Percentiles rank a stretch among this genome's conserved stretches.
Conservation (phyloP, 2,113 vertebrate genomes). For the Paratilapia polleni region DNA sequence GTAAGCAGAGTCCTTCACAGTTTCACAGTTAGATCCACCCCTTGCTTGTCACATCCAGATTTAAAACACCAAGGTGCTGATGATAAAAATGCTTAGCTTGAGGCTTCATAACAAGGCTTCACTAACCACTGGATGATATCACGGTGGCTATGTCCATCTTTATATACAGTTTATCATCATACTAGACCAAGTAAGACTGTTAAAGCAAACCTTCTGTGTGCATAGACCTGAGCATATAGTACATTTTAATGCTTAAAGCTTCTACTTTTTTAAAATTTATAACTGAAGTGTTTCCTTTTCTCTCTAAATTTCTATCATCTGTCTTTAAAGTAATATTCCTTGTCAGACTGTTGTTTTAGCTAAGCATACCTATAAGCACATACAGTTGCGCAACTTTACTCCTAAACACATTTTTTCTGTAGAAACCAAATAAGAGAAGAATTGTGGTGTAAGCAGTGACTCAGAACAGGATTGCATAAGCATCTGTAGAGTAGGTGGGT, state of each 20-base stretch:
- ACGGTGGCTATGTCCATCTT: neutral
- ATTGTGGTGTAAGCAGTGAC: slow-evolving; percentile 2
- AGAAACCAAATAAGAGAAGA: slow-evolving; percentile 2
- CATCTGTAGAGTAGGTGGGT: slow-evolving; percentile 22
- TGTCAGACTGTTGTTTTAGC: neutral
- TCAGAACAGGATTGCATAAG: slow-evolving; percentile 47
- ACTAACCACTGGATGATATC: neutral
- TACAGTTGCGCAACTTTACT: slow-evolving; percentile 8
- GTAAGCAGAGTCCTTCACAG: no score
- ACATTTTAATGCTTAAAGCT: neutral
- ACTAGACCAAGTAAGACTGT: neutral
- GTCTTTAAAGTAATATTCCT: neutral
- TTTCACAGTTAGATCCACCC: no score
- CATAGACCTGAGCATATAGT: fast-evolving
- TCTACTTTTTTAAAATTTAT: neutral
- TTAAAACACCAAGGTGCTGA: no score
- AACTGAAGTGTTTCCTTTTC: fast-evolving
- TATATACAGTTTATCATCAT: neutral
- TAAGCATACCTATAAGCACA: neutral
- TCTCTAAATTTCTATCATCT: neutral
- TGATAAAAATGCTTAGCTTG: neutral
- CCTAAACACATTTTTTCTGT: neutral
- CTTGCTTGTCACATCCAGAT: no score
- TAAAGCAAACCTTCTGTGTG: neutral
- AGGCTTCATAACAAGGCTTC: neutral